phyloP scores from a whole-genome alignment of 2,113 vertebrate species.

The Ochotona curzoniae region DNA sequence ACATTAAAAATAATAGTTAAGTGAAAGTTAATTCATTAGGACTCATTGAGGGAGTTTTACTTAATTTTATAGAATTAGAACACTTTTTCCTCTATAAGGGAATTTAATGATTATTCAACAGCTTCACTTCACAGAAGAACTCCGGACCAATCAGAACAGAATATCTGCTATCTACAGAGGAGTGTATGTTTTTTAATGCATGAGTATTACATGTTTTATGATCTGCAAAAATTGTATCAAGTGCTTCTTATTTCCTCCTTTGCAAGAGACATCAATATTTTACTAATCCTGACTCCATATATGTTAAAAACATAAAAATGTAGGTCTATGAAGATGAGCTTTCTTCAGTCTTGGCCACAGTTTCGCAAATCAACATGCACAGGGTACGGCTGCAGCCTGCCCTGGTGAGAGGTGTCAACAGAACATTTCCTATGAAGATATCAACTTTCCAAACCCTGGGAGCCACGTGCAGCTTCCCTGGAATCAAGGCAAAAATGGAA shows the following conservation, averaged over 20 bases:
- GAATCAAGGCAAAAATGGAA: slow-evolving; percentile 23
- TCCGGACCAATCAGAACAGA: background rate
- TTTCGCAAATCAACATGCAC: background rate
- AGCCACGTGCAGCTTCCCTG: background rate
- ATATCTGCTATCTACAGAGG: background rate
- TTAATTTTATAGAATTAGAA: background rate
- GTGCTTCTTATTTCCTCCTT: background rate
- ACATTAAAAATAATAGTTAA: background rate
- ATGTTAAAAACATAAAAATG: background rate
- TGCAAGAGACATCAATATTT: background rate
- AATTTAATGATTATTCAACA: background rate
- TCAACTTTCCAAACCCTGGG: background rate
- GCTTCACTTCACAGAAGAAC: background rate
- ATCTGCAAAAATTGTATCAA: background rate
- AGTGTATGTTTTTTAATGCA: background rate
- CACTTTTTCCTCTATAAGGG: background rate
- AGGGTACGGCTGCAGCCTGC: background rate
- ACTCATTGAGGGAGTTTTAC: background rate
- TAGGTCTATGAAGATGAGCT: background rate
- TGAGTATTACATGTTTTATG: background rate
- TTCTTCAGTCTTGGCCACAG: background rate
- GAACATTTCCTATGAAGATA: background rate
- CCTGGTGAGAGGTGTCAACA: background rate
- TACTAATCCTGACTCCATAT: background rate
- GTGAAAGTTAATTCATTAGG: background rate